A percentile compares a stretch with the other conserved stretches of the same genome.
phyloP scores from a whole-genome alignment of 2,113 vertebrate genomes.

The Amphiprion ocellaris region DNA sequence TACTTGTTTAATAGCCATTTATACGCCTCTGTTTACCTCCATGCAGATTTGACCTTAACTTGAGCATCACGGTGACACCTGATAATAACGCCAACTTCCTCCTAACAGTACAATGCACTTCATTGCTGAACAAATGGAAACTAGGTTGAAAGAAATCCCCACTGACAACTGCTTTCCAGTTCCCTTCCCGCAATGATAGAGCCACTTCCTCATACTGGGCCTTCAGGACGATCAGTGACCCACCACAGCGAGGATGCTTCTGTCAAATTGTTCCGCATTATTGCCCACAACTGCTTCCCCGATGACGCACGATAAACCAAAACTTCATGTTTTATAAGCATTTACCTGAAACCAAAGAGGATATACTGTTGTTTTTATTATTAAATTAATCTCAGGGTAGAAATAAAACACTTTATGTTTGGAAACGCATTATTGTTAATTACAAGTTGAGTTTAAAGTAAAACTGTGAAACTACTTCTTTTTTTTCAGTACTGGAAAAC shows the following conservation, averaged over 20 bases:
- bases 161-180: slow-evolving; percentile 71
- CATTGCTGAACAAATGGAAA: slow-evolving; percentile 65
- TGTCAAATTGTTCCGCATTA: slow-evolving; percentile 28
- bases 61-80: slow-evolving; percentile 4
- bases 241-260: background rate
- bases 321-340: background rate
- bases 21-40: background rate
- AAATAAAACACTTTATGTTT: too few species aligned
- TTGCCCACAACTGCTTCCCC: slow-evolving; percentile 33
- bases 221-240: slow-evolving; percentile 7
- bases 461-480: too few species aligned
- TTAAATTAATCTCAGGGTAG: too few species aligned
- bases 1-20: background rate
- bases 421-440: too few species aligned
- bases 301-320: slow-evolving; percentile 39
- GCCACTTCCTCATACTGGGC: slow-evolving; percentile 62
- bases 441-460: too few species aligned
- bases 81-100: slow-evolving; percentile 47
- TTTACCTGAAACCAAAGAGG: background rate
- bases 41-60: slow-evolving; percentile 15
- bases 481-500: too few species aligned
- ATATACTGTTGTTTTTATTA: too few species aligned
- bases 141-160: slow-evolving; percentile 63
- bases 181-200: slow-evolving; percentile 51
- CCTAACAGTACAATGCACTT: slow-evolving; percentile 2